A percentile compares a stretch with the other conserved stretches of the same genome.
phyloP scores from a whole-genome alignment of 2,888 invertebrate genomes.

The Luperina testacea region DNA sequence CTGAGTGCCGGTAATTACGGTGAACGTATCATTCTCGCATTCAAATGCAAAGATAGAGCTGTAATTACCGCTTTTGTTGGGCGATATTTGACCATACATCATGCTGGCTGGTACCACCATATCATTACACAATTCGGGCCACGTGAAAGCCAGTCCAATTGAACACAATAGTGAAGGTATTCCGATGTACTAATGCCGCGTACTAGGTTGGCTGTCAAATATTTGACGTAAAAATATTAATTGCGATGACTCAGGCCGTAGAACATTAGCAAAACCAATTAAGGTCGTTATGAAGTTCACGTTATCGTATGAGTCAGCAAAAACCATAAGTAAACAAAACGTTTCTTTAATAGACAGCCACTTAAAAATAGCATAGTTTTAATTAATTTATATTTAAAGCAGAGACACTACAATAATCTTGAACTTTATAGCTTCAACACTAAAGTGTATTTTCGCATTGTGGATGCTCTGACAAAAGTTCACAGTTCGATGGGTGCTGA shows the following conservation, averaged over 20 bases:
- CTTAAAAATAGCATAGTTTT: slow-evolving; percentile 41
- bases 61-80: slow-evolving; percentile 51
- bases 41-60: slow-evolving; percentile 29
- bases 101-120: slow-evolving; percentile 44
- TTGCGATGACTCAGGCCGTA: slow-evolving; percentile 39
- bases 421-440: background rate
- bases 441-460: slow-evolving; percentile 44
- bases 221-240: slow-evolving; percentile 40
- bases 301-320: slow-evolving; percentile 42
- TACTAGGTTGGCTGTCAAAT: slow-evolving; percentile 28
- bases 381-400: slow-evolving; percentile 48
- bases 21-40: slow-evolving; percentile 31
- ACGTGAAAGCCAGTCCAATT: slow-evolving; percentile 68
- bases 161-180: slow-evolving; percentile 66
- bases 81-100: slow-evolving; percentile 56
- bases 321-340: slow-evolving; percentile 49
- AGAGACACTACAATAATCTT: background rate
- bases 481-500: slow-evolving; percentile 68
- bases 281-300: slow-evolving; percentile 30
- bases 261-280: slow-evolving; percentile 49
- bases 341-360: slow-evolving; percentile 29
- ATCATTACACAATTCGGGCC: slow-evolving; percentile 65
- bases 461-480: slow-evolving; percentile 53
- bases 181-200: slow-evolving; percentile 29
- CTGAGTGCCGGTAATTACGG: slow-evolving; percentile 11